Evolutionary conservation across 2,113 vertebrate genomes (phyloP).

Genomic region (Nipponia nippon): DNA sequence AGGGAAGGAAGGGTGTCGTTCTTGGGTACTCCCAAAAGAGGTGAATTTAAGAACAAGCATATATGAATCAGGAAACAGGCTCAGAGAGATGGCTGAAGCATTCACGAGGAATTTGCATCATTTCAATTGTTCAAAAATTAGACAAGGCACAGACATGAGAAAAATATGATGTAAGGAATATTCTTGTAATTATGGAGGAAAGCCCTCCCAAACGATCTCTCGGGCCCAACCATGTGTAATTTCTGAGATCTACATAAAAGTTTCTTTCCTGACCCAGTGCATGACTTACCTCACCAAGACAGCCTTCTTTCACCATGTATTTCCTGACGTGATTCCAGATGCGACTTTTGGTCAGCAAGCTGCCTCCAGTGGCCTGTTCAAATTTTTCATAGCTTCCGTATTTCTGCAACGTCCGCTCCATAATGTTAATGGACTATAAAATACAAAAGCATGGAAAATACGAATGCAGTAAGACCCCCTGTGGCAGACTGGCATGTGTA

Average conservation of each 20-base stretch:
- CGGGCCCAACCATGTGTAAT: background rate
- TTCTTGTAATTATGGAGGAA: background rate
- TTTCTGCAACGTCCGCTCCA: constrained; percentile 85
- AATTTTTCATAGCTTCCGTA: constrained; percentile 92
- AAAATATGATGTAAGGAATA: background rate
- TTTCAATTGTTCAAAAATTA: background rate
- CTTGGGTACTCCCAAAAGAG: constrained; percentile 6
- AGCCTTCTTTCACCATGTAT: constrained; percentile 94
- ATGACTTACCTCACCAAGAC: constrained; percentile 85
- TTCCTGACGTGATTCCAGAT: constrained; percentile 88
- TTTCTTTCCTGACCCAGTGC: background rate
- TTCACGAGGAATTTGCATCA: background rate
- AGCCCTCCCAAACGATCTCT: background rate
- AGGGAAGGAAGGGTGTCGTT: constrained; percentile 54
- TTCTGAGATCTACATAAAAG: background rate
- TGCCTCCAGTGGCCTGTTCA: constrained; percentile 88
- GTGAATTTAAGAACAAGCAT: background rate
- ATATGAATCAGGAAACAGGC: background rate
- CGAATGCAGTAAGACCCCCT: background rate
- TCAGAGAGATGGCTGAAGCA: background rate
- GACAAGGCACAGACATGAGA: background rate
- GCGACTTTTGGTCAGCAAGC: constrained; percentile 82
- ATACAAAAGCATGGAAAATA: background rate
- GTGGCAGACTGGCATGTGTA: background rate
- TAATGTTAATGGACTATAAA: constrained; percentile 85